Percentiles rank a stretch among this genome's conserved stretches.
Evolutionary conservation across 1,140 invertebrate species (phyloP).

Genomic region (Stenopsyche tienmushanensis): DNA sequence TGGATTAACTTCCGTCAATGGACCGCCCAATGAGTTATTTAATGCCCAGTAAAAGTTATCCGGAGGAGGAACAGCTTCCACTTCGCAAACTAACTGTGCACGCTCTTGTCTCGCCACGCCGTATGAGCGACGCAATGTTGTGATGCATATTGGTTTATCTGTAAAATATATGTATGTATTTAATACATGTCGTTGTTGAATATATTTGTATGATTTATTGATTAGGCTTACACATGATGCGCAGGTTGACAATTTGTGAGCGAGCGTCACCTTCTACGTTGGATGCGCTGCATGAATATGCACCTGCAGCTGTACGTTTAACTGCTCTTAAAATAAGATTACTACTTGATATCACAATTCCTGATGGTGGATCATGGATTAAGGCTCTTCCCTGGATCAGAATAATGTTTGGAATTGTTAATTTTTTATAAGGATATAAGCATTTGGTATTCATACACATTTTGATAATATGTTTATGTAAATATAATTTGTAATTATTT

Average conservation of each 20-base stretch:
- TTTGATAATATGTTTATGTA: background rate
- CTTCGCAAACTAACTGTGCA: constrained; percentile 77
- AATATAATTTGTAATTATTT: constrained; percentile 7
- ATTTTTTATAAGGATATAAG: background rate
- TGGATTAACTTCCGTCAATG: constrained; percentile 54
- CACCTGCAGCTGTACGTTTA: constrained; percentile 72
- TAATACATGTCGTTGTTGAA: background rate
- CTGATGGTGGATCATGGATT: constrained; percentile 77
- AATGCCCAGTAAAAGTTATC: constrained; percentile 86
- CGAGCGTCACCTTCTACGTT: constrained; percentile 85
- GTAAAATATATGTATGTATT: constrained; percentile 31
- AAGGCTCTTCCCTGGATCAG: constrained; percentile 70
- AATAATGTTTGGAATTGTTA: background rate
- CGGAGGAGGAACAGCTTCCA: constrained; percentile 82
- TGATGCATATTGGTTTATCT: constrained; percentile 84
- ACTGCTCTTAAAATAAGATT: constrained; percentile 77
- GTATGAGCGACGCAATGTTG: constrained; percentile 77
- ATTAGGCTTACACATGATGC: constrained; percentile 84
- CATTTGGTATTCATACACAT: background rate
- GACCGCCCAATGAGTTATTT: constrained; percentile 81
- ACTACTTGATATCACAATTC: constrained; percentile 78
- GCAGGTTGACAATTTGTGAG: constrained; percentile 73
- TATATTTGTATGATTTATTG: background rate
- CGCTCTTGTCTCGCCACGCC: constrained; percentile 83
- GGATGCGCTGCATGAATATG: constrained; percentile 81